A percentile compares a stretch with the other conserved stretches of the same genome.
These are phyloP conservation scores for Galerucella nymphaeae DNA, from an alignment of 2,888 invertebrate species.

Conservation along the genomic window DNA sequence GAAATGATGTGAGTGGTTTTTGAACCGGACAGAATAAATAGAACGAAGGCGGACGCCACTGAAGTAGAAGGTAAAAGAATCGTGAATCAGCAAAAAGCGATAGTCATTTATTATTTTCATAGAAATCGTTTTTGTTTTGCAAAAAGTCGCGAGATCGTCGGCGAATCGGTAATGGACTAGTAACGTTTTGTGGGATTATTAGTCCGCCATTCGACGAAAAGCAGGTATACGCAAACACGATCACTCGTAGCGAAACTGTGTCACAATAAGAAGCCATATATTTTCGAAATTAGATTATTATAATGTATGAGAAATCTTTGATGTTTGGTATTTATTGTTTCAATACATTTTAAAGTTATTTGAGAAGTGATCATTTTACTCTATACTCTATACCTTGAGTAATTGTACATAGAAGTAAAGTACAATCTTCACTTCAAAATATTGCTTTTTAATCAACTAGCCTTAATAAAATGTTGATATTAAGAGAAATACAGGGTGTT, in stretches of 20 bases:
- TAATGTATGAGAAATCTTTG: constrained; percentile 1
- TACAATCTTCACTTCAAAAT: no score
- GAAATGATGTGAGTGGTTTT: no score
- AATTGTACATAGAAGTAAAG: no score
- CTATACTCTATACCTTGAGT: no score
- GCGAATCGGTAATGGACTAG: constrained; percentile 7
- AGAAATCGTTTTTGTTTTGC: constrained; percentile 24
- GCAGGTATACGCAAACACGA: constrained; percentile 8
- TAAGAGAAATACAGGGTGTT: no score
- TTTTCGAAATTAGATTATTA: constrained; percentile 16
- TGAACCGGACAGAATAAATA: neutral
- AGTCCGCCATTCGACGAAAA: neutral
- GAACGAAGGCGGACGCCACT: constrained; percentile 12
- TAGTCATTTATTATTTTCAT: constrained; percentile 31
- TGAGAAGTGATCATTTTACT: no score
- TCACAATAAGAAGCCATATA: constrained; percentile 12
- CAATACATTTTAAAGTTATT: no score
- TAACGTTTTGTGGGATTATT: constrained; percentile 15
- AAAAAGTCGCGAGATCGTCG: constrained; percentile 31
- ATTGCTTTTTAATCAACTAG: no score
- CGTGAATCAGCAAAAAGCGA: constrained; percentile 34
- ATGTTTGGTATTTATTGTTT: no score
- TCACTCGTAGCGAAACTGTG: constrained; percentile 2
- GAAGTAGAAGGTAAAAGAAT: constrained; percentile 28
- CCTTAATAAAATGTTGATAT: no score